phyloP scores from a whole-genome alignment of 2,797 vertebrate species.

The Spizella passerina region DNA sequence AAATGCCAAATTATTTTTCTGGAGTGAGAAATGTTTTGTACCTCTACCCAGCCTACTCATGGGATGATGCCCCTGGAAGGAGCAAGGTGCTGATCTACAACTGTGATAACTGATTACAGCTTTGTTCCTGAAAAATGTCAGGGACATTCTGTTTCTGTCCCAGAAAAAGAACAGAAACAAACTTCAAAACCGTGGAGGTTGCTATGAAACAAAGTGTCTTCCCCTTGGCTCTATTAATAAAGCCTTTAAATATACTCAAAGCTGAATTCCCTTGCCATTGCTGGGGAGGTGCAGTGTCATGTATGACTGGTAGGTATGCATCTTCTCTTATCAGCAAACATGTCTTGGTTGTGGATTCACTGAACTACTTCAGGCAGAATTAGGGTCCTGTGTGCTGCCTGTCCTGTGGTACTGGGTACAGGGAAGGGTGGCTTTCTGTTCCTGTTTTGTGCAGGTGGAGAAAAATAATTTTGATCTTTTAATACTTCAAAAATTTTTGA shows the following conservation, averaged over 20 bases:
- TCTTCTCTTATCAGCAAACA: background rate
- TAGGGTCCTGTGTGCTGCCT: background rate
- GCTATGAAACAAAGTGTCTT: constrained; percentile 13
- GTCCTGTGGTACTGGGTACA: background rate
- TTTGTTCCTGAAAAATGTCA: constrained; percentile 21
- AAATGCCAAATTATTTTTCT: background rate
- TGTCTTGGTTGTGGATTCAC: background rate
- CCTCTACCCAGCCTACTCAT: background rate
- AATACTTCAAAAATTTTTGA: background rate
- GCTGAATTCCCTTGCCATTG: background rate
- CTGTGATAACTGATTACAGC: background rate
- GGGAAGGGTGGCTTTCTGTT: background rate
- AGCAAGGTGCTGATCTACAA: background rate
- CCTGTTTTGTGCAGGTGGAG: background rate
- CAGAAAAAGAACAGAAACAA: constrained; percentile 38
- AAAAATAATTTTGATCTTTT: background rate
- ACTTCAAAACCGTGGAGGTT: constrained; percentile 15
- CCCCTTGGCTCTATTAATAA: background rate
- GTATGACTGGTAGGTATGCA: background rate
- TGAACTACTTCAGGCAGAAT: background rate
- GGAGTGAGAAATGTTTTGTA: background rate
- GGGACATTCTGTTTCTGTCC: constrained; percentile 14
- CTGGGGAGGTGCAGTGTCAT: background rate
- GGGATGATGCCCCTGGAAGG: background rate
- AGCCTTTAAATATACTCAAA: background rate